These are phyloP conservation scores for Alloplasta piceator DNA, from an alignment of 2,888 invertebrate species.

Conservation along the genomic window DNA sequence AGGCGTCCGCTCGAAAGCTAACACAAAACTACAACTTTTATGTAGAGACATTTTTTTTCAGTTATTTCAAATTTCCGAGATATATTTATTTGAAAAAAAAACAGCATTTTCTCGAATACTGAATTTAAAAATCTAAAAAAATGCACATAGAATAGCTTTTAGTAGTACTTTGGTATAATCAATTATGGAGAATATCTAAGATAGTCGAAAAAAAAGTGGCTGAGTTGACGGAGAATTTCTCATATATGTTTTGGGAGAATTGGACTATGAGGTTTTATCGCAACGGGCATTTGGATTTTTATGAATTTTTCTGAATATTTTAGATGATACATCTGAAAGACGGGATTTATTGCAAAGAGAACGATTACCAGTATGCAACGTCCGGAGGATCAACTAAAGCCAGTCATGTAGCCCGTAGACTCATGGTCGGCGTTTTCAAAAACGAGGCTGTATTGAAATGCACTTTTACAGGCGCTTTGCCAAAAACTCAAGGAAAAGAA, in stretches of 20 bases:
- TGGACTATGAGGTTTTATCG: background rate
- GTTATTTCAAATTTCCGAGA: too few species aligned
- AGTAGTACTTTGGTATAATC: too few species aligned
- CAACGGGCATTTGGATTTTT: background rate
- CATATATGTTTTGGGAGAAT: background rate
- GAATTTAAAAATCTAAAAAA: too few species aligned
- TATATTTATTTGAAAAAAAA: too few species aligned
- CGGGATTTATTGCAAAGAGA: slow-evolving; percentile 2
- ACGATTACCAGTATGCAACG: background rate
- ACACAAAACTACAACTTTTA: too few species aligned
- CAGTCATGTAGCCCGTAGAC: background rate
- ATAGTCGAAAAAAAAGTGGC: too few species aligned
- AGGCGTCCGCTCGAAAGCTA: too few species aligned
- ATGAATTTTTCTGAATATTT: slow-evolving; percentile 3
- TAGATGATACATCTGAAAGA: background rate
- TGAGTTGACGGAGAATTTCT: too few species aligned
- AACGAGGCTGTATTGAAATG: slow-evolving; percentile 5
- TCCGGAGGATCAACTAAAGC: background rate
- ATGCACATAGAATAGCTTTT: too few species aligned
- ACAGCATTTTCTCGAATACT: too few species aligned
- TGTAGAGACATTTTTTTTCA: too few species aligned
- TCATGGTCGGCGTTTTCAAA: background rate
- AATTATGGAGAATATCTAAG: too few species aligned
- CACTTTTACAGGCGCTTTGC: background rate
- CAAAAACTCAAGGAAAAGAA: background rate